Evolutionary conservation across 2,113 vertebrate species (phyloP), one percentile per base, ranked within the genome.

Genomic region (Lophura nycthemera): DNA sequence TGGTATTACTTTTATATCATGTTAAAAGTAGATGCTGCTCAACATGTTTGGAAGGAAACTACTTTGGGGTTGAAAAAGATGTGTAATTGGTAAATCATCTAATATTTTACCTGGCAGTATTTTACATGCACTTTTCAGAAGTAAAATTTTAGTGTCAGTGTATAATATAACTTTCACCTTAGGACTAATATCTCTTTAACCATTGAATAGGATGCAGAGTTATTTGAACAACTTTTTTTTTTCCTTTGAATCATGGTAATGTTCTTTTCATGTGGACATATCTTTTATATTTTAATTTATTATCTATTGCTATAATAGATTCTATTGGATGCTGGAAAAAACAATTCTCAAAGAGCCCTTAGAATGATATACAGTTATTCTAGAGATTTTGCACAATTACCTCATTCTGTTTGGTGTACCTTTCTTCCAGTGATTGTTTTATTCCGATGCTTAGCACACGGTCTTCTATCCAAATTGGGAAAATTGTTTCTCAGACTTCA

Each of bases 241-340:
- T 86, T 66, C 86, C 76, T 92, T 95, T 95, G 89, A 90, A 94
- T 93, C 90, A 89, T 95, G 89, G 82, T 79, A 83, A 89, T 79
- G 90, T 80, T 90, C 86, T 96, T 97, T 93, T 94, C 94, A 96
- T 95, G 89, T 97, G 92, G 92, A 90, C 91, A 89, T 95, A 65
- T 96, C 88, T 93, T 96, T 96, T 97, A 34, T 96, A 92, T 92
- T 96, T 95, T 97, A 93, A 96, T 96, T 97, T 97, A 96, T 97
- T 94, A 85, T 90, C 88, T 95, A 14, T 71, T 89, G 92, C 83
- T 90, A 79, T 88, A 52, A 88, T 95, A 95, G 71, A 79, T 85
- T 96, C 88, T 97, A 88, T 96, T 71, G 11, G 86, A 90, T 95
- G 93, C 92, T 96, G 91, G 94, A 95, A 87, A 89, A 25, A 52